Conservation (phyloP, 2,888 invertebrate genomes). For the Chrysodeixis includens region DNA sequence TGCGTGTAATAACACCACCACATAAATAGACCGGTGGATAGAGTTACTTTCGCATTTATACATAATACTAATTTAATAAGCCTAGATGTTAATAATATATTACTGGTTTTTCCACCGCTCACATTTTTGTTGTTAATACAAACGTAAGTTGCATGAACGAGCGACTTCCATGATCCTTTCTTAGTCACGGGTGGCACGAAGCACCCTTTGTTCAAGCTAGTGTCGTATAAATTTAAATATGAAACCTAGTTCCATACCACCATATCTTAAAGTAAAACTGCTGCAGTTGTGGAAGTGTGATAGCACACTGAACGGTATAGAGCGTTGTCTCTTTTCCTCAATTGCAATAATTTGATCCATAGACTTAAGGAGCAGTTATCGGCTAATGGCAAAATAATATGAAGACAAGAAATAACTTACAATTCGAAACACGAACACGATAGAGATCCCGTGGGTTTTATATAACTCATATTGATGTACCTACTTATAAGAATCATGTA, state of each 20-base stretch:
- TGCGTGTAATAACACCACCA: too few species aligned
- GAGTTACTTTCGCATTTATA: too few species aligned
- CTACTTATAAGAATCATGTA: background rate
- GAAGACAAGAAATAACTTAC: background rate
- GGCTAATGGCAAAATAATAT: background rate
- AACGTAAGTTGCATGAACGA: constrained; percentile 6
- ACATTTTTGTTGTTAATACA: constrained; percentile 8
- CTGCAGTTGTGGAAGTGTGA: too few species aligned
- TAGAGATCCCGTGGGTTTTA: background rate
- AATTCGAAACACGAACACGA: background rate
- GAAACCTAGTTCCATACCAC: too few species aligned
- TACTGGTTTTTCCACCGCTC: constrained; percentile 23
- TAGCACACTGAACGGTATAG: too few species aligned
- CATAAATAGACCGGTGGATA: too few species aligned
- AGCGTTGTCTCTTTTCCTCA: too few species aligned
- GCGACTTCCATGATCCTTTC: constrained; percentile 25
- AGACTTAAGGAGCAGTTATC: too few species aligned
- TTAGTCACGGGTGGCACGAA: constrained; percentile 14
- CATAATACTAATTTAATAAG: too few species aligned
- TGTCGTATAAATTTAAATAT: constrained; percentile 1
- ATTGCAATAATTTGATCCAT: too few species aligned
- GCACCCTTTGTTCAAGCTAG: background rate
- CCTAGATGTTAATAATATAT: too few species aligned
- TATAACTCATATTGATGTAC: background rate
- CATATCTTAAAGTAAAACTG: too few species aligned